Conservation (phyloP, 2,797 vertebrate genomes). For the Odontamblyopus lacepedii region DNA sequence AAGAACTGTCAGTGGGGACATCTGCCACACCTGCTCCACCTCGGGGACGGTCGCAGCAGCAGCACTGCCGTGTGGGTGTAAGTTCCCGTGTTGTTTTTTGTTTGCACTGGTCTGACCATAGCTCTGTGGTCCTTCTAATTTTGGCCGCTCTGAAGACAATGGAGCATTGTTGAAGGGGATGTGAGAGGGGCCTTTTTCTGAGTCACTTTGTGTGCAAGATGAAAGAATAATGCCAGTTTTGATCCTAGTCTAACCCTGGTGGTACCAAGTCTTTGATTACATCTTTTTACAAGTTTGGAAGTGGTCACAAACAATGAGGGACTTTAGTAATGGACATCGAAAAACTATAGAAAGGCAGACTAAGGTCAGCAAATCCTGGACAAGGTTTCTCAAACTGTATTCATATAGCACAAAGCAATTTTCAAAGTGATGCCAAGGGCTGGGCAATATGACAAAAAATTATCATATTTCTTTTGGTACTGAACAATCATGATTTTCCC, state of each 20-base stretch:
- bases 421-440: too few relatives aligned
- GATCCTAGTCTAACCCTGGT: slow-evolving; percentile 21
- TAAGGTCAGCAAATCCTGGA: not conserved
- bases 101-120: slow-evolving; percentile 50
- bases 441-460: too few relatives aligned
- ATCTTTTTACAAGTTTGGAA: not conserved
- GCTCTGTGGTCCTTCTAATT: slow-evolving; percentile 66
- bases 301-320: not conserved
- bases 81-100: slow-evolving; percentile 63
- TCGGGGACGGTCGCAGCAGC: slow-evolving; percentile 10
- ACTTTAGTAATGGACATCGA: not conserved
- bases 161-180: slow-evolving; percentile 57
- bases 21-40: slow-evolving; percentile 59
- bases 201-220: slow-evolving; percentile 18
- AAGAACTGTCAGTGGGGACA: slow-evolving; percentile 41
- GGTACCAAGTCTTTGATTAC: slow-evolving; percentile 12
- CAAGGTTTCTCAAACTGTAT: too few relatives aligned
- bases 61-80: slow-evolving; percentile 19
- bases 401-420: too few relatives aligned
- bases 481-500: too few relatives aligned
- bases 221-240: slow-evolving; percentile 10
- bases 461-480: too few relatives aligned
- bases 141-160: slow-evolving; percentile 62
- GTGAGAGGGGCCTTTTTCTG: slow-evolving; percentile 39
- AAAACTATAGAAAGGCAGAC: not conserved